These are phyloP conservation scores for Papilio polyxenes DNA, from an alignment of 1,140 invertebrate genomes.

Conservation along the genomic window DNA sequence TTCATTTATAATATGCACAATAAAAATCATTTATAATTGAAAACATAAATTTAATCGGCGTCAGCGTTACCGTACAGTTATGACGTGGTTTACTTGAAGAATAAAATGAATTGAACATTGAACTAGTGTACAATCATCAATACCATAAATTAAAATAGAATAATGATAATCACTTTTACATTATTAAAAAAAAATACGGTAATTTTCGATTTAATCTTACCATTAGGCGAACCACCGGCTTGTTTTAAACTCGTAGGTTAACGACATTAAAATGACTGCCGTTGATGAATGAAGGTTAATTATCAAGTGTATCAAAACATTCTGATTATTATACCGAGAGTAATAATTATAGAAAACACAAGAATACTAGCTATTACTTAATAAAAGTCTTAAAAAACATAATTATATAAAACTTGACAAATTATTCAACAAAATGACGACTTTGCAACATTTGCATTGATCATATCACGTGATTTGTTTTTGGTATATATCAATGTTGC, in stretches of 20 bases:
- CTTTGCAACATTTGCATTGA: background rate
- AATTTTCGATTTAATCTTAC: background rate
- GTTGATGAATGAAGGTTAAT: background rate
- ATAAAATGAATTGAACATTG: background rate
- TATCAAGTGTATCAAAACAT: background rate
- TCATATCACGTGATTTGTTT: conserved; percentile 19
- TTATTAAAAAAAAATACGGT: background rate
- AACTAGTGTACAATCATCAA: background rate
- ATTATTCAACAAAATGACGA: background rate
- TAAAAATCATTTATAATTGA: background rate
- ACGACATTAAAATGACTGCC: background rate
- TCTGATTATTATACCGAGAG: background rate
- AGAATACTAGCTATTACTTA: background rate
- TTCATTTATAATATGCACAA: background rate
- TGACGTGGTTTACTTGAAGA: background rate
- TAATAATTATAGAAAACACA: background rate
- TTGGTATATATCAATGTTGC: background rate
- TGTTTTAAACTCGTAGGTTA: background rate
- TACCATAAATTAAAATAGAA: background rate
- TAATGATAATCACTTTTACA: background rate
- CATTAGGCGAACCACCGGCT: background rate
- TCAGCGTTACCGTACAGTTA: background rate
- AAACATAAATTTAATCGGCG: background rate
- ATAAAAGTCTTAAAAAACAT: background rate
- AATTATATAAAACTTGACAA: background rate